Percentiles rank a stretch among this genome's conserved stretches.
Evolutionary conservation across 2,888 invertebrate genomes (phyloP).

Genomic region (Beris chalybata): DNA sequence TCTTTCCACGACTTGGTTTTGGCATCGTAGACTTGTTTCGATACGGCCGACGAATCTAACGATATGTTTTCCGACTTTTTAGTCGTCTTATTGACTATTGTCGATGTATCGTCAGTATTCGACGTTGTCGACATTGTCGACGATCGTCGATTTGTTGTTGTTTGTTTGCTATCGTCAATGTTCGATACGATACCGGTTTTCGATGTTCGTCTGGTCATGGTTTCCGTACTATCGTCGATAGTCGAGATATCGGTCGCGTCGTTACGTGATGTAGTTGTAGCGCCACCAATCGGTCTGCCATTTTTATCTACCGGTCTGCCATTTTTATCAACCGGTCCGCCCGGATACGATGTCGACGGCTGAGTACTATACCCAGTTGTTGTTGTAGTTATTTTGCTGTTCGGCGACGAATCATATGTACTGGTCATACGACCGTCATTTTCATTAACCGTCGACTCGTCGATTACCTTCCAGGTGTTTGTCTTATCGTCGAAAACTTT

Average conservation of each 20-base stretch:
- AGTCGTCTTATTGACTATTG: conserved; percentile 19
- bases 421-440: conserved; percentile 29
- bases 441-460: conserved; percentile 41
- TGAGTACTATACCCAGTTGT: not conserved
- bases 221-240: conserved; percentile 17
- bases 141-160: conserved; percentile 13
- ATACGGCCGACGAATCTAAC: conserved; percentile 27
- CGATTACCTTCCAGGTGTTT: conserved; percentile 41
- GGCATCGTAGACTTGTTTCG: conserved; percentile 53
- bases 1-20: conserved; percentile 55
- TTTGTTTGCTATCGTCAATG: conserved; percentile 21
- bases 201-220: conserved; percentile 3
- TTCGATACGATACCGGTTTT: conserved; percentile 4
- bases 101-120: conserved; percentile 16
- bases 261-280: no score
- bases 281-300: no score
- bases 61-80: conserved; percentile 18
- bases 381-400: conserved; percentile 6
- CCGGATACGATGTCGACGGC: not conserved
- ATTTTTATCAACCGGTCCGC: no score
- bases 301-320: no score
- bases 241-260: not conserved
- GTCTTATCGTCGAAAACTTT: conserved; percentile 42
- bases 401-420: conserved; percentile 25
- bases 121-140: conserved; percentile 19